Conservation (phyloP, 2,797 vertebrate genomes). For the Lacerta agilis region DNA sequence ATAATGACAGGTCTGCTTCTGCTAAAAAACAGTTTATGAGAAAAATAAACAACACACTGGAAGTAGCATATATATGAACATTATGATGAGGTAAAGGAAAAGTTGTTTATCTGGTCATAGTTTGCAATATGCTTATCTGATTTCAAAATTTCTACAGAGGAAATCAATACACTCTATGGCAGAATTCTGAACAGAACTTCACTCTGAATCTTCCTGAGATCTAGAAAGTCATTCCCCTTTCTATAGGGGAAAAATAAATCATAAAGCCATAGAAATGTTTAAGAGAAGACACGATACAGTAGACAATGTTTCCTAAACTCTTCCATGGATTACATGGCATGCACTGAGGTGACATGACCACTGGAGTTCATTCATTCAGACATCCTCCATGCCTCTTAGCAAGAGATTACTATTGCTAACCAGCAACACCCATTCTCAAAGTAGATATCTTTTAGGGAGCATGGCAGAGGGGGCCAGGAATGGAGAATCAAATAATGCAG, state of each 20-base stretch:
- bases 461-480: constrained; percentile 14
- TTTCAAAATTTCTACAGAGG: constrained; percentile 21
- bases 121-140: constrained; percentile 39
- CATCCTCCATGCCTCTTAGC: constrained; percentile 2
- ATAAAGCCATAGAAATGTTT: constrained; percentile 61
- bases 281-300: constrained; percentile 58
- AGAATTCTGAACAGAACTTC: neutral
- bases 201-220: neutral
- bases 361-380: constrained; percentile 19
- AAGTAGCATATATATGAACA: constrained; percentile 53
- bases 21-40: constrained; percentile 31
- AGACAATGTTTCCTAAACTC: constrained; percentile 27
- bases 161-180: constrained; percentile 31
- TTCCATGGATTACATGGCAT: neutral
- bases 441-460: constrained; percentile 43
- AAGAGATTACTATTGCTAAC: constrained; percentile 47
- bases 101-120: constrained; percentile 35
- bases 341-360: constrained; percentile 41
- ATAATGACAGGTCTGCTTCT: constrained; percentile 37
- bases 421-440: constrained; percentile 54
- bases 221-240: constrained; percentile 50
- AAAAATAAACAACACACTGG: constrained; percentile 43
- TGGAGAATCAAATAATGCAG: constrained; percentile 35
- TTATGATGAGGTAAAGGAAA: constrained; percentile 34
- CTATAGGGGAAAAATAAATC: constrained; percentile 27